Conservation (phyloP, 2,888 invertebrate species). For the Lithophane leautieri region DNA sequence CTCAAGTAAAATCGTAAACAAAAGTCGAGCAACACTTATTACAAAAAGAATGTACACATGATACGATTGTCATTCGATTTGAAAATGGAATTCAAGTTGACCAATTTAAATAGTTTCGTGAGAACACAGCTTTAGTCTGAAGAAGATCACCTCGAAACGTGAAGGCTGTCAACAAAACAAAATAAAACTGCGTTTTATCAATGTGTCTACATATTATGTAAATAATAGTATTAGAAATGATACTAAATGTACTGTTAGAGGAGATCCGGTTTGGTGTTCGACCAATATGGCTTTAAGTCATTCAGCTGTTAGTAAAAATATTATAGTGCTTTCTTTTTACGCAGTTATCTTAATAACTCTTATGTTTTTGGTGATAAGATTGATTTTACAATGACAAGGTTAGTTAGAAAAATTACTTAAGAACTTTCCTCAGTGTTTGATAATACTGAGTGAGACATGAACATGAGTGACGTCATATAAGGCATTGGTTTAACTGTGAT, state of each 20-base stretch:
- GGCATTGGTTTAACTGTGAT: not conserved
- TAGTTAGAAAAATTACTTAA: constrained; percentile 7
- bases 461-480: constrained; percentile 31
- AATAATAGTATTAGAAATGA: constrained; percentile 32
- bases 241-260: constrained; percentile 49
- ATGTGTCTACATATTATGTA: constrained; percentile 15
- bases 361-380: constrained; percentile 32
- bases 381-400: constrained; percentile 29
- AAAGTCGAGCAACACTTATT: not conserved
- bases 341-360: constrained; percentile 8
- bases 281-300: constrained; percentile 46
- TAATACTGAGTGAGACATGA: not conserved
- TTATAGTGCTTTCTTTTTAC: constrained; percentile 60
- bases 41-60: not conserved
- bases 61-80: not conserved
- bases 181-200: constrained; percentile 21
- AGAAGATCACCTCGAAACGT: constrained; percentile 33
- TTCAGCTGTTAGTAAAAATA: constrained; percentile 33
- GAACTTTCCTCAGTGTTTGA: constrained; percentile 48
- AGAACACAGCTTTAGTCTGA: not conserved
- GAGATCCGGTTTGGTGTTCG: constrained; percentile 68
- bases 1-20: not conserved
- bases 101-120: not conserved
- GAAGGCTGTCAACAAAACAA: constrained; percentile 45
- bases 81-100: constrained; percentile 21